Percentiles rank a stretch among this genome's conserved stretches.
phyloP scores from a whole-genome alignment of 2,113 vertebrate genomes.

The Calidris pugnax region DNA sequence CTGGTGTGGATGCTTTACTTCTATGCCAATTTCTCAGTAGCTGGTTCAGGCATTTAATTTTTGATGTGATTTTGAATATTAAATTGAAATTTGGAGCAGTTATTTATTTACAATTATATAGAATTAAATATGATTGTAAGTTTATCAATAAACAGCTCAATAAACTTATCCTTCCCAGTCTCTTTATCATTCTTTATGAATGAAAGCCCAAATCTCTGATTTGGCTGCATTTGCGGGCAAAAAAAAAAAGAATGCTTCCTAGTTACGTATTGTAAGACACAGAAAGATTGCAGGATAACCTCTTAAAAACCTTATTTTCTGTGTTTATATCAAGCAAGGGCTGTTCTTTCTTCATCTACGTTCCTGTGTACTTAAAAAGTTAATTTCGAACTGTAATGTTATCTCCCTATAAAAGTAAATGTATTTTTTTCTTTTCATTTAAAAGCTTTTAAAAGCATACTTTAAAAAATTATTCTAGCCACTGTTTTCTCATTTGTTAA shows the following conservation, averaged over 20 bases:
- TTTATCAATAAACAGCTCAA: neutral
- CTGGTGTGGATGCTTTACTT: neutral
- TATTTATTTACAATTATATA: neutral
- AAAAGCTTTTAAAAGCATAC: slow-evolving; percentile 22
- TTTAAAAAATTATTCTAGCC: slow-evolving; percentile 14
- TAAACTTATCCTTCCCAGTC: neutral
- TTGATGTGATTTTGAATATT: neutral
- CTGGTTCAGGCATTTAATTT: neutral
- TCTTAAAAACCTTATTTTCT: neutral
- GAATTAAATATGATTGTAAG: neutral
- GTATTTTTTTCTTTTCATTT: neutral
- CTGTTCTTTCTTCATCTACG: neutral
- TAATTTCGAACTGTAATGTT: slow-evolving; percentile 16
- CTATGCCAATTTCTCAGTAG: neutral
- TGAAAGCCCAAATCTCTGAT: neutral
- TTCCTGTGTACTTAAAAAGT: slow-evolving; percentile 2
- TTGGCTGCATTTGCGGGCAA: neutral
- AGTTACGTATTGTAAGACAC: neutral
- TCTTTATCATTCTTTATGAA: neutral
- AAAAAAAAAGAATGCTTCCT: neutral
- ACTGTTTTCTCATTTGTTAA: slow-evolving; percentile 31
- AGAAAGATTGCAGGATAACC: neutral
- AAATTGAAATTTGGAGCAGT: neutral
- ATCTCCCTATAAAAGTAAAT: neutral
- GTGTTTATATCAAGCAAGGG: neutral